Base-by-base conservation (phyloP, 2,113 vertebrate species). In the Embiotoca jacksoni region DNA sequence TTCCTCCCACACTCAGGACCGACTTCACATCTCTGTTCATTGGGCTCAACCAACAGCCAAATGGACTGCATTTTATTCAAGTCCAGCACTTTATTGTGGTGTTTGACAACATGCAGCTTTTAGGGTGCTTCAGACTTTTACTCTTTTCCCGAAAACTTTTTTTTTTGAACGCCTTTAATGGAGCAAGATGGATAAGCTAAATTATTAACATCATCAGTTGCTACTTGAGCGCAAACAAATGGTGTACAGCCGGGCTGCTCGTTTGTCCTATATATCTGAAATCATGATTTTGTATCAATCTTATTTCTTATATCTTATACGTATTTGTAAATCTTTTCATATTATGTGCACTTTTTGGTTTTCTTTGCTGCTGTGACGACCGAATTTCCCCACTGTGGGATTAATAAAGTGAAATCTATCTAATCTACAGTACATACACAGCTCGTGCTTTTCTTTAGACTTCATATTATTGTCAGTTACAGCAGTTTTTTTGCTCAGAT, bases 401-500 rank as follows among this genome's bases (percentile, higher is more conserved):
- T 10, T 11, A 44, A 44, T 44, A 10, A 44, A 10, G 41, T 44
- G 41, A 3, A 23, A 23, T 23, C 23, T 23, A 23, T 23, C 23
- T 23, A 23, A 1, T 11, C 2, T 1, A 44, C 8, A 11, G 41
- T 44, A 3, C 2, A 10, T 44, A 3, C 1, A 44, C 41, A 44
- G 41, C 8, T 10, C 8, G 41, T 1, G 41, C 41, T 10, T 3
- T 11, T 7, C 9, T 44, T 10, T 33, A 60, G 5, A n/a, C n/a
- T 62, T 32, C 13, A 49, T 33, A 31, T 47, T 68, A 7, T 11
- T 62, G 44, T 36, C 37, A 52, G 11, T 35, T 3, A 60, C 60
- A 75, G 80, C 37, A 64, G 57, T 39, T 58, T 72, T 68, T 1
- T 47, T 7, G 37, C 36, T 54, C 16, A 57, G n/a, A 80, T 55